Evolutionary conservation across 2,888 invertebrate species (phyloP).

Genomic region (Orthosia gothica): DNA sequence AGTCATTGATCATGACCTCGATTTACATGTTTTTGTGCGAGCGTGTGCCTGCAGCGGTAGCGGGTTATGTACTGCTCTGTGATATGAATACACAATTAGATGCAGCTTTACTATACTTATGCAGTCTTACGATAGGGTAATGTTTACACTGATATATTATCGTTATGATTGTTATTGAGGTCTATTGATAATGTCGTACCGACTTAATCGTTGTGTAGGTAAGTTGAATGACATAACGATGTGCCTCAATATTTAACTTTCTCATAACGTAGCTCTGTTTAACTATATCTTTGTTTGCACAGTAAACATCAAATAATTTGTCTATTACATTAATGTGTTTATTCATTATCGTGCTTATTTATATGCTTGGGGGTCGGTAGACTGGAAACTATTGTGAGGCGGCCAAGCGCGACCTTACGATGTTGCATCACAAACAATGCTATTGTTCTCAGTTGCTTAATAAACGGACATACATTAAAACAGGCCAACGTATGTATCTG

Average conservation of each 20-base stretch:
- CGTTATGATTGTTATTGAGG: conserved; percentile 24
- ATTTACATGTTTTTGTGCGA: conserved; percentile 69
- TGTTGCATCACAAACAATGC: conserved; percentile 69
- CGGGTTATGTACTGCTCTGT: conserved; percentile 73
- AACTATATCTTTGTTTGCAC: conserved; percentile 4
- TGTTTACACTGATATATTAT: conserved; percentile 39
- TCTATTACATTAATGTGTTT: conserved; percentile 32
- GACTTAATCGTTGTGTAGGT: not conserved
- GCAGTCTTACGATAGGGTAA: conserved; percentile 15
- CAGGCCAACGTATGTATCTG: conserved; percentile 1
- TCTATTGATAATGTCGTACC: conserved; percentile 1
- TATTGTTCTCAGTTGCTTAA: conserved; percentile 66
- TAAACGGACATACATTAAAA: conserved; percentile 53
- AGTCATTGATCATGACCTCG: conserved; percentile 86
- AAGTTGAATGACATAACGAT: conserved; percentile 14
- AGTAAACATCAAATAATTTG: conserved; percentile 29
- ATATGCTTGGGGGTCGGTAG: conserved; percentile 66
- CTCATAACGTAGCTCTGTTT: not conserved
- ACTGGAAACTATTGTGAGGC: conserved; percentile 76
- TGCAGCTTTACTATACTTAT: conserved; percentile 30
- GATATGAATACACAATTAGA: conserved; percentile 37
- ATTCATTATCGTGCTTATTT: conserved; percentile 49
- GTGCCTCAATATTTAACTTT: conserved; percentile 14
- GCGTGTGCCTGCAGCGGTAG: conserved; percentile 73
- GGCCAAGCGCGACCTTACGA: conserved; percentile 72